phyloP scores from a whole-genome alignment of 2,888 invertebrate species.

The Thyatira batis region DNA sequence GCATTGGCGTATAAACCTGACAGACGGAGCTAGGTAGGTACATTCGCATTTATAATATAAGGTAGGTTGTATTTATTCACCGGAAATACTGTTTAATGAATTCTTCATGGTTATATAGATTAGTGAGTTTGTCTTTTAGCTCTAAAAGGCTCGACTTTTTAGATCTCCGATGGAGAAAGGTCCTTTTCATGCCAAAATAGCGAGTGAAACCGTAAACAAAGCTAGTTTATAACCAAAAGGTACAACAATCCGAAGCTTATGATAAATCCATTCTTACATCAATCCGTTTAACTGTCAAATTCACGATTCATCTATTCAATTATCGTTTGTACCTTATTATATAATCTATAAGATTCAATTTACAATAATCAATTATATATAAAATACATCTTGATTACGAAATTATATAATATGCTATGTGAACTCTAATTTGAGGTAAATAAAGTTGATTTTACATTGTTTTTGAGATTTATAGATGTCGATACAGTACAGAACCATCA shows the following conservation, averaged over 20 bases:
- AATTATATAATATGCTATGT: constrained; percentile 1
- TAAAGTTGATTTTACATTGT: neutral
- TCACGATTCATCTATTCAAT: constrained; percentile 14
- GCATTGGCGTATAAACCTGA: too few species aligned
- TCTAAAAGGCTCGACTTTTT: too few species aligned
- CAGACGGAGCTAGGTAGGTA: too few species aligned
- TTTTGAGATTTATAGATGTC: neutral
- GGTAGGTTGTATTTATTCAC: too few species aligned
- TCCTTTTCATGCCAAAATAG: too few species aligned
- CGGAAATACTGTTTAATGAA: too few species aligned
- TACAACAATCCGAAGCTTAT: constrained; percentile 31
- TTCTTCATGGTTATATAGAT: too few species aligned
- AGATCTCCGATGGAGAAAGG: too few species aligned
- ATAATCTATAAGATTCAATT: neutral
- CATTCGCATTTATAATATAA: too few species aligned
- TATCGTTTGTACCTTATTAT: neutral
- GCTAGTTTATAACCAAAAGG: neutral
- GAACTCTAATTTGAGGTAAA: neutral
- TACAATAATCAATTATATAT: neutral
- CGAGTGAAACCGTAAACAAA: too few species aligned
- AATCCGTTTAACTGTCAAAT: constrained; percentile 43
- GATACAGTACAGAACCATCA: constrained; percentile 42
- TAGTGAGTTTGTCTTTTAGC: too few species aligned
- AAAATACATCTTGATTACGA: constrained; percentile 11
- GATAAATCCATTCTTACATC: constrained; percentile 41